Percentiles rank a stretch among this genome's conserved stretches.
Evolutionary conservation across 2,797 vertebrate genomes (phyloP).

Genomic region (Clarias laeviceps): DNA sequence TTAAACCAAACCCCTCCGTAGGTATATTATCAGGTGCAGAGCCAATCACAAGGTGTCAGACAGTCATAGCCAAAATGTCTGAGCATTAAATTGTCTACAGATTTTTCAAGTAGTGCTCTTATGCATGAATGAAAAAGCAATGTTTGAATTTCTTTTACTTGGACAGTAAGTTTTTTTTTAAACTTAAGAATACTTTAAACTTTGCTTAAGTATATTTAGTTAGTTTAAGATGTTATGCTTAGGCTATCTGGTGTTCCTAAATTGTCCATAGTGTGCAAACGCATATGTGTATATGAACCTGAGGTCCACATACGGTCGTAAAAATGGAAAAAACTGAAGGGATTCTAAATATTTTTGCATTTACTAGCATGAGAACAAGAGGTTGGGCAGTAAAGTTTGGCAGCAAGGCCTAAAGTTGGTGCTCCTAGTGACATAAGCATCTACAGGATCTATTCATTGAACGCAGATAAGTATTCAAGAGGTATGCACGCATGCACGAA

Average conservation of each 20-base stretch:
- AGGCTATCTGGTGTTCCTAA: too few species aligned
- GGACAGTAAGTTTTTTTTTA: too few species aligned
- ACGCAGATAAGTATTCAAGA: background rate
- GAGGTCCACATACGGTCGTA: too few species aligned
- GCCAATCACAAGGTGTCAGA: background rate
- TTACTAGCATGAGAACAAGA: background rate
- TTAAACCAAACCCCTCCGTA: background rate
- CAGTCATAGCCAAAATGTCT: background rate
- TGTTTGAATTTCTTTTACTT: background rate
- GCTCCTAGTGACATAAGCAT: background rate
- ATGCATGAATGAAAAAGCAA: background rate
- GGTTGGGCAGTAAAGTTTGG: background rate
- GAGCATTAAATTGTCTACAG: background rate
- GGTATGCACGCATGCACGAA: background rate
- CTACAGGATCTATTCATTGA: background rate
- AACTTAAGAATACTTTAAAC: too few species aligned
- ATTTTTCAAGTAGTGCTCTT: background rate
- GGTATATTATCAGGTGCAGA: background rate
- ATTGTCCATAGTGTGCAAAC: too few species aligned
- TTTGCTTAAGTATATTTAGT: background rate
- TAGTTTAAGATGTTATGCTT: background rate
- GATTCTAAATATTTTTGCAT: background rate
- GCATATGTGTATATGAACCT: too few species aligned
- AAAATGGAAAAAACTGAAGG: background rate
- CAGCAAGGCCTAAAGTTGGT: background rate